Evolutionary conservation across 2,888 invertebrate species (phyloP).

Genomic region (Cryptophagus acutangulus): DNA sequence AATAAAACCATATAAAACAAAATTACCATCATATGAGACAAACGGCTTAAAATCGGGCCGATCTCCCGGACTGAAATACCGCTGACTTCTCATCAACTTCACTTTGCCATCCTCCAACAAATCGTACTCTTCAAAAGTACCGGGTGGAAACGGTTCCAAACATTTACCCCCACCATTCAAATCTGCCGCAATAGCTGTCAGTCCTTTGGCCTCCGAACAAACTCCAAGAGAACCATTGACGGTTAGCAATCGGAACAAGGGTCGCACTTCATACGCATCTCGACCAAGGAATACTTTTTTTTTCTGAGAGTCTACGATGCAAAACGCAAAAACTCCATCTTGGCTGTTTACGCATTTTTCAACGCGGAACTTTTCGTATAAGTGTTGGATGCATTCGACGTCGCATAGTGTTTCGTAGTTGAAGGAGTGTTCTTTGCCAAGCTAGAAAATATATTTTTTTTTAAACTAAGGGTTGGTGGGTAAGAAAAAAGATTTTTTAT

Average conservation of each 20-base stretch:
- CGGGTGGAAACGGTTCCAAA: slow-evolving; percentile 70
- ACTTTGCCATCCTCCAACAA: slow-evolving; percentile 57
- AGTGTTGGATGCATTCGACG: slow-evolving; percentile 67
- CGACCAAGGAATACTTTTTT: slow-evolving; percentile 64
- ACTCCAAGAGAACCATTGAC: slow-evolving; percentile 58
- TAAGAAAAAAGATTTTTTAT: no score
- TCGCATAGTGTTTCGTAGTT: slow-evolving; percentile 67
- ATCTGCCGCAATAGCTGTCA: slow-evolving; percentile 46
- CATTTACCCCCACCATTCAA: slow-evolving; percentile 48
- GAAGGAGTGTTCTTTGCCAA: slow-evolving; percentile 59
- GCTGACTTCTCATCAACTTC: slow-evolving; percentile 52
- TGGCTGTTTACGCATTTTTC: slow-evolving; percentile 63
- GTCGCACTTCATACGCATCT: slow-evolving; percentile 78
- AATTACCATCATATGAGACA: slow-evolving; percentile 49
- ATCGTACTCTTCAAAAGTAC: slow-evolving; percentile 66
- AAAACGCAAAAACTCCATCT: slow-evolving; percentile 81
- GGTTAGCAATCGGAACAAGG: slow-evolving; percentile 61
- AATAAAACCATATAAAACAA: slow-evolving; percentile 51
- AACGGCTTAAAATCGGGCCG: slow-evolving; percentile 50
- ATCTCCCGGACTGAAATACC: slow-evolving; percentile 59
- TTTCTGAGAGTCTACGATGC: slow-evolving; percentile 65
- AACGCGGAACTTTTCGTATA: slow-evolving; percentile 65
- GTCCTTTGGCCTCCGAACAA: slow-evolving; percentile 65
- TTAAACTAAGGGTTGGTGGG: no score
- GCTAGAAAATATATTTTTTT: no score